A percentile compares a stretch with the other conserved stretches of the same genome.
Conservation (phyloP, 1,140 invertebrate genomes). For the Conopomorpha cramerella region DNA sequence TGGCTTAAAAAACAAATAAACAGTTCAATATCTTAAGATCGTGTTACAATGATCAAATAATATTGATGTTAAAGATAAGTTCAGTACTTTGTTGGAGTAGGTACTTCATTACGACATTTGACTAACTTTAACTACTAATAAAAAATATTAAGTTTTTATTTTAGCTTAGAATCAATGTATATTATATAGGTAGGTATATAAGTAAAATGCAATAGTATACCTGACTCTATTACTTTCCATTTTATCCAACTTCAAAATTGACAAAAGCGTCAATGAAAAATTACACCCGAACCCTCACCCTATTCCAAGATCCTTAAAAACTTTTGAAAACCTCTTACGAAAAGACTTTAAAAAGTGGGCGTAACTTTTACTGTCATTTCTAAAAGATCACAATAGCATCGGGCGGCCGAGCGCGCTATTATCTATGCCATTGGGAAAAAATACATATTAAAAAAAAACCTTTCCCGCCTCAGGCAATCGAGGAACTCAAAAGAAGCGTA, state of each 20-base stretch:
- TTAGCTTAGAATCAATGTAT: background rate
- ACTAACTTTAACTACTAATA: background rate
- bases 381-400: constrained; percentile 28
- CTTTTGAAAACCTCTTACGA: constrained; percentile 31
- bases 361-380: constrained; percentile 52
- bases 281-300: constrained; percentile 13
- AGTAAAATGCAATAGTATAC: constrained; percentile 6
- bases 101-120: background rate
- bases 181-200: background rate
- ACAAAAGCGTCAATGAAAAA: constrained; percentile 2
- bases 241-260: too few species aligned
- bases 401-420: constrained; percentile 31
- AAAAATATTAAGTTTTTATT: background rate
- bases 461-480: constrained; percentile 39
- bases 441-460: constrained; percentile 7
- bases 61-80: too few species aligned
- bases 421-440: constrained; percentile 17
- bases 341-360: constrained; percentile 55
- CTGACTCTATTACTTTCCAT: constrained; percentile 4
- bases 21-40: too few species aligned
- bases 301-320: constrained; percentile 51
- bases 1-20: too few species aligned
- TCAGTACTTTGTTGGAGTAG: too few species aligned
- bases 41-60: too few species aligned
- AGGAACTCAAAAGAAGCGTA: constrained; percentile 38